These are phyloP conservation scores for Palythoa heliodiscus DNA, from an alignment of 92 coral and sea anemone species.

Conservation along the genomic window DNA sequence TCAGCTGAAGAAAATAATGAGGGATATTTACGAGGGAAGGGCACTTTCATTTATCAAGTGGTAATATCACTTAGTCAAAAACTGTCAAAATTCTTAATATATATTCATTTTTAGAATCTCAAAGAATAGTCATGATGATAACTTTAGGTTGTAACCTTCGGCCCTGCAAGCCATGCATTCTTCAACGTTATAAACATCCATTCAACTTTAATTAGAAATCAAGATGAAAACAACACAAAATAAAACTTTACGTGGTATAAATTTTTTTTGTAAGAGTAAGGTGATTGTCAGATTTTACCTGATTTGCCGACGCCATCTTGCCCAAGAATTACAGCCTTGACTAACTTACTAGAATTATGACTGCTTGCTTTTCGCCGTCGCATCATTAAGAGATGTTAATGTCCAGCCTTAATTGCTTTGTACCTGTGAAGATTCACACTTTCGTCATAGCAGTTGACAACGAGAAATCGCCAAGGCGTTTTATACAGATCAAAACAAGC, in stretches of 20 bases:
- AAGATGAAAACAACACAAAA: too few species aligned
- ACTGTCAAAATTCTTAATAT: too few species aligned
- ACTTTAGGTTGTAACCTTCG: background rate
- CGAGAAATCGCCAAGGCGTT: background rate
- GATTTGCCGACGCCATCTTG: slow-evolving; percentile 85
- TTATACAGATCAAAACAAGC: background rate
- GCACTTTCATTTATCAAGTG: background rate
- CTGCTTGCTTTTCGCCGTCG: slow-evolving; percentile 46
- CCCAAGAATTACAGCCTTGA: slow-evolving; percentile 69
- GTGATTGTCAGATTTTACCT: slow-evolving; percentile 40
- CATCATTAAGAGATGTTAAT: slow-evolving; percentile 32
- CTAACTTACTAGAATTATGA: slow-evolving; percentile 47
- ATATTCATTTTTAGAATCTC: too few species aligned
- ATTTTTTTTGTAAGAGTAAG: background rate
- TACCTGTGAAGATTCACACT: slow-evolving; percentile 1
- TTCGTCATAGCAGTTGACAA: background rate
- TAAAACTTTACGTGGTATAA: background rate
- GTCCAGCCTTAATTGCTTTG: background rate
- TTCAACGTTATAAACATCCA: background rate
- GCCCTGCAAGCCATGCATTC: too few species aligned
- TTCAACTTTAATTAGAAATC: too few species aligned
- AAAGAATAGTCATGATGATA: too few species aligned
- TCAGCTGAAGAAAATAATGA: background rate
- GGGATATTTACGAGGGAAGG: background rate
- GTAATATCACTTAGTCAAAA: too few species aligned